Percentiles rank a stretch among this genome's conserved stretches.
These are phyloP conservation scores for Aethes cnicana DNA, from an alignment of 2,888 invertebrate genomes.

Conservation along the genomic window DNA sequence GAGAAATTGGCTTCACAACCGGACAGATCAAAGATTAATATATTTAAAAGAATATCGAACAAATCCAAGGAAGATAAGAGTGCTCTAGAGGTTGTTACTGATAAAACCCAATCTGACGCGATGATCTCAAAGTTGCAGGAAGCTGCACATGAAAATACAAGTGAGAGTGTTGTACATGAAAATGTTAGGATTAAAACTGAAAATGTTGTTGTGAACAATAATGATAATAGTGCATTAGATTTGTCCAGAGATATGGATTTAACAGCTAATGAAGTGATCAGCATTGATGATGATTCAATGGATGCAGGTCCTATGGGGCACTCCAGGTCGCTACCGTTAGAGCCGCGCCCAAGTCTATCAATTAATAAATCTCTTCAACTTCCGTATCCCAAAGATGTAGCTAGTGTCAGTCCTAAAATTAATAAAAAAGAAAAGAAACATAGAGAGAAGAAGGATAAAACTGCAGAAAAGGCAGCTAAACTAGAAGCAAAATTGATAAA, in stretches of 20 bases:
- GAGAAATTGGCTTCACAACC: slow-evolving; percentile 89
- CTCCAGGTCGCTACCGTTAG: slow-evolving; percentile 45
- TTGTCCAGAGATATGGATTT: slow-evolving; percentile 75
- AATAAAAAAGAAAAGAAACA: slow-evolving; percentile 82
- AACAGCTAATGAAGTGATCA: slow-evolving; percentile 76
- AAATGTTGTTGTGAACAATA: slow-evolving; percentile 75
- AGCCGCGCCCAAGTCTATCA: slow-evolving; percentile 63
- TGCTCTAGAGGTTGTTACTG: slow-evolving; percentile 66
- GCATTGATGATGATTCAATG: slow-evolving; percentile 74
- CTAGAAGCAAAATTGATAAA: slow-evolving; percentile 72
- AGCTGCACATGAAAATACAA: slow-evolving; percentile 54
- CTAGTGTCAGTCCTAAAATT: slow-evolving; percentile 81
- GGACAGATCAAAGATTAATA: slow-evolving; percentile 92
- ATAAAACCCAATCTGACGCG: slow-evolving; percentile 66
- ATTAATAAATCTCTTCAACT: slow-evolving; percentile 73
- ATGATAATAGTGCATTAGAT: slow-evolving; percentile 77
- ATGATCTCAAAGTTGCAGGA: slow-evolving; percentile 75
- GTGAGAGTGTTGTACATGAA: slow-evolving; percentile 54
- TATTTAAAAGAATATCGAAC: slow-evolving; percentile 92
- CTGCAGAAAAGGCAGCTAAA: slow-evolving; percentile 55
- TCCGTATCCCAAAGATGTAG: slow-evolving; percentile 76
- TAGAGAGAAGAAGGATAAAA: slow-evolving; percentile 77
- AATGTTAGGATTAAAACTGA: slow-evolving; percentile 61
- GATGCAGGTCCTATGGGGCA: slow-evolving; percentile 56
- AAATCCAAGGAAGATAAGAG: slow-evolving; percentile 86